phyloP scores from a whole-genome alignment of 2,888 invertebrate species.

The Drosophila mettleri region DNA sequence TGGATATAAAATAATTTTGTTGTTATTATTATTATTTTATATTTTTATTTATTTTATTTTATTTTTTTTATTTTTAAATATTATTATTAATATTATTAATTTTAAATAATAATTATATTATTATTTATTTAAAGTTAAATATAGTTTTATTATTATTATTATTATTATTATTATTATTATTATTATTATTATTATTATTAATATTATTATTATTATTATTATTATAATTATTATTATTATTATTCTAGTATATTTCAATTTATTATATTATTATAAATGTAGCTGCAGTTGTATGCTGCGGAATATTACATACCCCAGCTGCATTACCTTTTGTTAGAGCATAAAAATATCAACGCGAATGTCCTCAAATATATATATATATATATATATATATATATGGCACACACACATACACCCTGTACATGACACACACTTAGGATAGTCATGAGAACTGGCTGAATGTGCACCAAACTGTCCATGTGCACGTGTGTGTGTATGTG shows the following conservation, averaged over 20 bases:
- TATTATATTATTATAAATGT: not conserved
- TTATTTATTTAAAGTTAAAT: no score
- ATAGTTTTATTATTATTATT: no score
- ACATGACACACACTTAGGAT: slow-evolving; percentile 26
- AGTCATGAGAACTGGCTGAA: slow-evolving; percentile 50
- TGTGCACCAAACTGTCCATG: slow-evolving; percentile 49
- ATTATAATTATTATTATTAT: no score
- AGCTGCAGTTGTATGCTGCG: not conserved
- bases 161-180: no score
- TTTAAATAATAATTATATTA: no score
- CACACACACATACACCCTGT: not conserved
- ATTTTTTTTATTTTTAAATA: no score
- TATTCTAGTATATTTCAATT: not conserved
- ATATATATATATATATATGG: slow-evolving; percentile 6
- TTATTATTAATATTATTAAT: no score
- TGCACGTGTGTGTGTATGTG: slow-evolving; percentile 11
- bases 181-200: no score
- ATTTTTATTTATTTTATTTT: no score
- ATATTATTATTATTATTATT: no score
- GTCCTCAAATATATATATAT: slow-evolving; percentile 27
- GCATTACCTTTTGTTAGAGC: not conserved
- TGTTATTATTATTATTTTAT: no score
- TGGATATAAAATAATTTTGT: no score
- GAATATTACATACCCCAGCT: not conserved
- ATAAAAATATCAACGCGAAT: slow-evolving; percentile 51